phyloP scores from a whole-genome alignment of 2,113 vertebrate genomes.

The Aythya baeri region DNA sequence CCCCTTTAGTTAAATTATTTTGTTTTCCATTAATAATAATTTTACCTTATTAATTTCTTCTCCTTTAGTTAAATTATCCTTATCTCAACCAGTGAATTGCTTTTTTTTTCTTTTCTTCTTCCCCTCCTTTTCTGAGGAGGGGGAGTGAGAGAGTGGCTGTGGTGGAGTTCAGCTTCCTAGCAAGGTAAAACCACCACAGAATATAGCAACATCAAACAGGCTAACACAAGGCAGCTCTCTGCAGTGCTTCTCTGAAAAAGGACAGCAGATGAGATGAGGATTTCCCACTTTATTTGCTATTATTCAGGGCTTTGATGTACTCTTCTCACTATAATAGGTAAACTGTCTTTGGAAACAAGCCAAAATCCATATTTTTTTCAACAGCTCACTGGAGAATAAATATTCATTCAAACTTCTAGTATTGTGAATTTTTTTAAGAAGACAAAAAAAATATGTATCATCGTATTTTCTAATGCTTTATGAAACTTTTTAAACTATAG shows the following conservation, averaged over 20 bases:
- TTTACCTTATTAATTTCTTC: too few relatives aligned
- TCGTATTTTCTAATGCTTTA: background rate
- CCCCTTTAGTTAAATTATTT: too few relatives aligned
- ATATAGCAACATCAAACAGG: background rate
- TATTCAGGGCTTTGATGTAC: background rate
- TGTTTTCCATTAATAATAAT: too few relatives aligned
- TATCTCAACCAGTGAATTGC: too few relatives aligned
- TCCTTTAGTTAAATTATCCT: too few relatives aligned
- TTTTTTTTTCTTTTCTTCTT: too few relatives aligned
- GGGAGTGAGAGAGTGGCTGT: too few relatives aligned
- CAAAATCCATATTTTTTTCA: background rate
- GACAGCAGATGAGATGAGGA: background rate
- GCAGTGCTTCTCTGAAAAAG: background rate
- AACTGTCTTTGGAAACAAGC: background rate
- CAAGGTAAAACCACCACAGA: too few relatives aligned
- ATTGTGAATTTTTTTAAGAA: background rate
- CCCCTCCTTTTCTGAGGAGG: too few relatives aligned
- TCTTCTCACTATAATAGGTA: background rate
- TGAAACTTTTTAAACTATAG: background rate
- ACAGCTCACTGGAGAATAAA: background rate
- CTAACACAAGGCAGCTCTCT: background rate
- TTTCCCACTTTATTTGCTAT: background rate
- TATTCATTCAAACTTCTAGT: background rate
- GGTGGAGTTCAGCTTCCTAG: too few relatives aligned
- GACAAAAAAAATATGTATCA: rapidly evolving